Evolutionary conservation across 2,797 vertebrate species (phyloP).

Genomic region (Channa striata): DNA sequence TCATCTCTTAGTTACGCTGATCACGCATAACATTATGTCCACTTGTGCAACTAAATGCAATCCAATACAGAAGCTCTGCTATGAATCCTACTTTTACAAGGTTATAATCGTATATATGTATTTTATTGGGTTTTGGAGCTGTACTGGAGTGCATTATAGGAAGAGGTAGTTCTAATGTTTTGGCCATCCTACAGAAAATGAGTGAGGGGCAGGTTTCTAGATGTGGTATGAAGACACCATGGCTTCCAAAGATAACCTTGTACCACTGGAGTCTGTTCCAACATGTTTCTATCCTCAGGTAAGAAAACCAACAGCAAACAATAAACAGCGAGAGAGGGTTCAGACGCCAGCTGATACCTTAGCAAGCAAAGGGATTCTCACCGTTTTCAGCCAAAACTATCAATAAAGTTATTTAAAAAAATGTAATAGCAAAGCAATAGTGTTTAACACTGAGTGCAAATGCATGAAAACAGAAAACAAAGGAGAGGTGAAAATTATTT

Average conservation of each 20-base stretch:
- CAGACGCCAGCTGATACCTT: slow-evolving; percentile 15
- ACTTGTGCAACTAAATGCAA: no score
- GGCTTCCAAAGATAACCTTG: slow-evolving; percentile 53
- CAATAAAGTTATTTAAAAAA: not conserved
- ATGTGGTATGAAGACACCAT: slow-evolving; percentile 19
- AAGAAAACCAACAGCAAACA: slow-evolving; percentile 83
- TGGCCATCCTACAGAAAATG: no score
- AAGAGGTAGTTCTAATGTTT: no score
- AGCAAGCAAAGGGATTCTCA: not conserved
- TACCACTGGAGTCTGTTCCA: slow-evolving; percentile 77
- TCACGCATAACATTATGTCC: no score
- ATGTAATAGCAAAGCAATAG: not conserved
- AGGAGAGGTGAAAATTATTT: slow-evolving; percentile 7
- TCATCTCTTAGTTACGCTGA: not conserved
- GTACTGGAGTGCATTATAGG: no score
- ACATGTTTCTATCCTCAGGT: slow-evolving; percentile 86
- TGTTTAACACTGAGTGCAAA: not conserved
- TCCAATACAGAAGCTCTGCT: no score
- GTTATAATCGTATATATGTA: no score
- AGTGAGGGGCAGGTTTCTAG: slow-evolving; percentile 14
- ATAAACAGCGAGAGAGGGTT: slow-evolving; percentile 27
- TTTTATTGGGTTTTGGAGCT: not conserved
- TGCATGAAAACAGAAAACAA: not conserved
- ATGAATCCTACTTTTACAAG: no score
- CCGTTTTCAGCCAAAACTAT: not conserved